A percentile compares a stretch with the other conserved stretches of the same genome.
These are phyloP conservation scores for Melanotaenia trifasciata DNA, from an alignment of 2,797 vertebrate genomes.

Conservation along the genomic window DNA sequence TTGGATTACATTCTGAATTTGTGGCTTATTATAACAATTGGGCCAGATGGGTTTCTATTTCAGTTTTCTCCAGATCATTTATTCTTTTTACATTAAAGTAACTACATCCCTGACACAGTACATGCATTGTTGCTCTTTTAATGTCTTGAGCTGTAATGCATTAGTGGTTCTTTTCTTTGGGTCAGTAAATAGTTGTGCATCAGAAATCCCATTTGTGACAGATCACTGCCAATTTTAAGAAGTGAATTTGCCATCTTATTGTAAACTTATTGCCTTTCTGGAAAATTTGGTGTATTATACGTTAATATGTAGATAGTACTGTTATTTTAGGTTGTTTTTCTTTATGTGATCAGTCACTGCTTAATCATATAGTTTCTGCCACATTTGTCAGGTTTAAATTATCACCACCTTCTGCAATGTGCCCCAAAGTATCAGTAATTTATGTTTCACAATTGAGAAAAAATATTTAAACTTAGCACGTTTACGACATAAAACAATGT, in stretches of 20 bases:
- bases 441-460: not conserved
- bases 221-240: conserved; percentile 1
- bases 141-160: not conserved
- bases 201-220: not conserved
- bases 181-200: not conserved
- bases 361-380: not conserved
- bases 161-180: not conserved
- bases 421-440: not conserved
- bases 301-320: not conserved
- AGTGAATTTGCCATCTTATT: not conserved
- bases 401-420: not conserved
- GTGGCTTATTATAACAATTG: not conserved
- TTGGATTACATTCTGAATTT: not conserved
- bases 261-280: not conserved
- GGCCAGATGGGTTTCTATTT: not conserved
- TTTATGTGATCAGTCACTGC: too few relatives aligned
- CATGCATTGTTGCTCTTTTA: not conserved
- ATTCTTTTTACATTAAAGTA: conserved; percentile 3
- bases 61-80: not conserved
- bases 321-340: not conserved
- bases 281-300: not conserved
- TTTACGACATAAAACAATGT: too few relatives aligned
- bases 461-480: too few relatives aligned
- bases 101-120: not conserved
- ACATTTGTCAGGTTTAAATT: not conserved